Conservation (phyloP, 2,888 invertebrate species). For the Mellilla xanthometata region DNA sequence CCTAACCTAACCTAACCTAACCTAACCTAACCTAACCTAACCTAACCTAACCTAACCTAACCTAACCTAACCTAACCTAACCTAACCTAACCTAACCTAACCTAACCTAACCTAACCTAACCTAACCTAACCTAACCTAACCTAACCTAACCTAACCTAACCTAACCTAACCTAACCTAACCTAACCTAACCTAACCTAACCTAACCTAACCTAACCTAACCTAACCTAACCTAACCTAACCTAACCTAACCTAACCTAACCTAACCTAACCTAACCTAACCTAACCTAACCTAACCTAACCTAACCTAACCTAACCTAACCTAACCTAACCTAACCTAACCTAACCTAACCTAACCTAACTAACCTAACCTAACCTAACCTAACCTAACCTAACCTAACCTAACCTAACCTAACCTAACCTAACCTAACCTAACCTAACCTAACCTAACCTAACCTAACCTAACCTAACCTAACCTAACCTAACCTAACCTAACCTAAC, state of each 20-base stretch:
- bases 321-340: constrained; percentile 37
- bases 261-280: constrained; percentile 34
- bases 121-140: too few relatives aligned
- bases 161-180: constrained; percentile 23
- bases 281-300: constrained; percentile 35
- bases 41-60: too few relatives aligned
- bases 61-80: too few relatives aligned
- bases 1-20: too few relatives aligned
- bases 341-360: constrained; percentile 33
- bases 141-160: constrained; percentile 27
- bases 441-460: constrained; percentile 33
- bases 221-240: constrained; percentile 35
- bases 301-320: constrained; percentile 34
- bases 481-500: constrained; percentile 28
- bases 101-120: too few relatives aligned
- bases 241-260: constrained; percentile 33
- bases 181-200: constrained; percentile 25
- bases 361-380: constrained; percentile 28
- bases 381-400: constrained; percentile 33
- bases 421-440: constrained; percentile 31
- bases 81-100: too few relatives aligned
- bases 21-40: too few relatives aligned
- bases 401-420: constrained; percentile 30
- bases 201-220: constrained; percentile 33
- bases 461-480: constrained; percentile 31